Evolutionary conservation across 2,888 invertebrate genomes (phyloP), one percentile per base, ranked within the genome.

Genomic region (Hirtodrosophila cameraria): DNA sequence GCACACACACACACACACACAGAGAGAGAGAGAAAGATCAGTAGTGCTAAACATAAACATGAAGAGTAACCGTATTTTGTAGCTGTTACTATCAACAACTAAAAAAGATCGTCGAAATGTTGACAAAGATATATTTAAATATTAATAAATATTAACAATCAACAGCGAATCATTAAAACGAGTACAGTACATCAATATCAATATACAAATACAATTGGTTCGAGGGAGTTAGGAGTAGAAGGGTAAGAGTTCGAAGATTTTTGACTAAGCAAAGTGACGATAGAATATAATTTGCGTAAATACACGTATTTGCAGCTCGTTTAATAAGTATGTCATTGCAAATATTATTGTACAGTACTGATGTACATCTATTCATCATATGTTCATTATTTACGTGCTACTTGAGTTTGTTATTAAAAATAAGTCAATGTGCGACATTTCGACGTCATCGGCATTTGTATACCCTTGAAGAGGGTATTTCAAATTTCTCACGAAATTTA

Each of bases 281-380:
- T 13, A 12, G 33, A 31, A 45, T 23, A 45, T 33, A 25, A 49
- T 38, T 55, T 30, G 54, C 20, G 41, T 9, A 46, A 45, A 45
- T 33, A 31, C 20, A 48, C 42, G 20, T 28, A 52, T 27, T 33
- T 30, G 38, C 38, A 25, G 54, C 30, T 41, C 25, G 23, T 33
- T 43, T 23, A 20, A 11, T 48, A 59, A 59, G 48, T 59, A 46
- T 62, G 62, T 58, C 59, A 62, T 52, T 50, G 62, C 25, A 62
- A 57, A 12, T 38, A 25, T 33, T 36, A 25, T 12, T 11, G n/a
- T n/a, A n/a, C n/a, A 11, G 13, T 15, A 9, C 16, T 33, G 8
- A 15, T 9, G 18, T 11, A 25, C 16, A 16, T 11, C 16, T 23
- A 15, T 13, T 18, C 1, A 23, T 8, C 7, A 15, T n/a, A 25